Evolutionary conservation across 2,113 vertebrate genomes (phyloP).

Genomic region (Peucedramus taeniatus): DNA sequence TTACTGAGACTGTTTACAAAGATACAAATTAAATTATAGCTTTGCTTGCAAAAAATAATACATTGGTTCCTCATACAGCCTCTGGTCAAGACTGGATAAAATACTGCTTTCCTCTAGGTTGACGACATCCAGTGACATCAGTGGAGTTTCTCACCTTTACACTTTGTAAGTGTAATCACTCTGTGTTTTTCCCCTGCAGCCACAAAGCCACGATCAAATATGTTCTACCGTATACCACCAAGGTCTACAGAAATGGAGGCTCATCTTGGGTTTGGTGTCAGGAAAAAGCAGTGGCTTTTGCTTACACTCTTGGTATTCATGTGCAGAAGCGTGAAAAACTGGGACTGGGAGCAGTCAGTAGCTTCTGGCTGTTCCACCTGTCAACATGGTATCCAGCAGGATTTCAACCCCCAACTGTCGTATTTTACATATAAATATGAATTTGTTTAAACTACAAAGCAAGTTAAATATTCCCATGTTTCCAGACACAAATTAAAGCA

Average conservation of each 20-base stretch:
- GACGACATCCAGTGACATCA: not conserved
- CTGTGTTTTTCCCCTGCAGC: accelerated
- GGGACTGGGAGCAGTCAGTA: not conserved
- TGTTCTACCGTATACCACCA: not conserved
- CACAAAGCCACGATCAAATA: not conserved
- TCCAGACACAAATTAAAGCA: not conserved
- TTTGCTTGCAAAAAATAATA: constrained; percentile 19
- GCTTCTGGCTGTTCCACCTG: constrained; percentile 9
- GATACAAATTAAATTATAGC: not conserved
- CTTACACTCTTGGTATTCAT: not conserved
- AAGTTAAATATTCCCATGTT: not conserved
- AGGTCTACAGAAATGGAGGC: not conserved
- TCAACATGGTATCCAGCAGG: not conserved
- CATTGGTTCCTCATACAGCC: constrained; percentile 5
- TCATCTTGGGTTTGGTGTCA: not conserved
- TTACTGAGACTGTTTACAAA: not conserved
- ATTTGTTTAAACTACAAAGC: not conserved
- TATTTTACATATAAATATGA: not conserved
- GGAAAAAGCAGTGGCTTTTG: not conserved
- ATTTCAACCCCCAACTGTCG: not conserved
- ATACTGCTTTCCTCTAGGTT: not conserved
- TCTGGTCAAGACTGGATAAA: not conserved
- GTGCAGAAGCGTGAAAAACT: not conserved
- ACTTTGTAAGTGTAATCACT: accelerated
- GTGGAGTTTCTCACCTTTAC: not conserved